Percentiles rank a stretch among this genome's conserved stretches.
Evolutionary conservation across 64 coral and sea anemone species (phyloP).

Genomic region (Dendronephthya gigantea): DNA sequence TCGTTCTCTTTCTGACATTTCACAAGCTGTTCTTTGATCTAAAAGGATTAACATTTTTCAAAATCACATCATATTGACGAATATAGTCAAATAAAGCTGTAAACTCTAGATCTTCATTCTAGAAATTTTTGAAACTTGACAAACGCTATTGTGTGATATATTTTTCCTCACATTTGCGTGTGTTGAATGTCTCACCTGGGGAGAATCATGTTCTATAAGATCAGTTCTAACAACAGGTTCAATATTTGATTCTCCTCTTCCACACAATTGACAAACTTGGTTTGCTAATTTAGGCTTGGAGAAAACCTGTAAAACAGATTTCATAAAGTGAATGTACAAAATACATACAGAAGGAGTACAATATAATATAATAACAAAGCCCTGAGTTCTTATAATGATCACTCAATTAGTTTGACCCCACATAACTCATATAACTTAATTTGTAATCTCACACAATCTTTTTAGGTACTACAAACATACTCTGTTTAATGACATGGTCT

Average conservation of each 20-base stretch:
- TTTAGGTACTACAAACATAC: neutral
- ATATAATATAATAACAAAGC: no score
- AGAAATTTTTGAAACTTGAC: no score
- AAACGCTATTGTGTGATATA: no score
- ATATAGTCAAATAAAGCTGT: no score
- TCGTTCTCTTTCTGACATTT: slow-evolving; percentile 76
- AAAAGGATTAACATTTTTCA: neutral
- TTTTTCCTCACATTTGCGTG: neutral
- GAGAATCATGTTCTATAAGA: neutral
- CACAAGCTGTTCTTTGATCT: slow-evolving; percentile 47
- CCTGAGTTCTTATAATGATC: no score
- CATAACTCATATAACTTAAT: no score
- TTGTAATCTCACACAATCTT: no score
- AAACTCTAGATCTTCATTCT: no score
- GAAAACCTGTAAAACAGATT: neutral
- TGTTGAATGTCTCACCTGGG: neutral
- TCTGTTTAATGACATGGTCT: neutral
- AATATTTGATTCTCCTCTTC: neutral
- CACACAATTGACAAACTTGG: neutral
- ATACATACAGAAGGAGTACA: no score
- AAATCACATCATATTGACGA: no score
- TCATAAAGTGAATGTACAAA: no score
- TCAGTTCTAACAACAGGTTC: neutral
- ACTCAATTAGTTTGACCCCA: no score
- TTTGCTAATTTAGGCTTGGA: neutral